Evolutionary conservation across 2,888 invertebrate genomes (phyloP).

Genomic region (Falcaria lacertinaria): DNA sequence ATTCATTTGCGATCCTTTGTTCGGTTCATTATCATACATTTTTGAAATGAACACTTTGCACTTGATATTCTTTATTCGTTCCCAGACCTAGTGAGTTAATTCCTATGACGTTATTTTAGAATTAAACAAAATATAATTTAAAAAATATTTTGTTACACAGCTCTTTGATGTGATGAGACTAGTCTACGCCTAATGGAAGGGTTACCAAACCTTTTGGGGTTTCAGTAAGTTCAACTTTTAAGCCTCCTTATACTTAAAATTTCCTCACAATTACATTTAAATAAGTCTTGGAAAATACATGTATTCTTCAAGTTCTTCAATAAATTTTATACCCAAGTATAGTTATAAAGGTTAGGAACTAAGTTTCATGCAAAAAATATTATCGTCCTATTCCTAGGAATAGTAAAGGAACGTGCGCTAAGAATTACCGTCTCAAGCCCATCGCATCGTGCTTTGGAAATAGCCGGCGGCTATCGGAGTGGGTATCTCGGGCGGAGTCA

Average conservation of each 20-base stretch:
- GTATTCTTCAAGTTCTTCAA: too few species aligned
- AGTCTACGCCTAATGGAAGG: too few species aligned
- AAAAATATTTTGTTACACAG: too few species aligned
- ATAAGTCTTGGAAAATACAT: too few species aligned
- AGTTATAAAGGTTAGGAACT: too few species aligned
- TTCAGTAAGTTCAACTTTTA: too few species aligned
- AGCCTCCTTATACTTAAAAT: too few species aligned
- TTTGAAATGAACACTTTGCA: neutral
- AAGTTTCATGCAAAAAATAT: neutral
- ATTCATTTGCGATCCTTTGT: neutral
- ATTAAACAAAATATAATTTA: neutral
- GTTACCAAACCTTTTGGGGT: too few species aligned
- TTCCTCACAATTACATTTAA: too few species aligned
- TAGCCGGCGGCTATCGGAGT: slow-evolving; percentile 39
- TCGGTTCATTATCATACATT: neutral
- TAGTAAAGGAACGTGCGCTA: slow-evolving; percentile 18
- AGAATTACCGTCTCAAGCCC: slow-evolving; percentile 21
- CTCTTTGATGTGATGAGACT: too few species aligned
- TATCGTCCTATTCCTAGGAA: neutral
- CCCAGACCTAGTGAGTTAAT: neutral
- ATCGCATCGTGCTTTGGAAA: slow-evolving; percentile 42
- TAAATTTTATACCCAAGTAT: too few species aligned
- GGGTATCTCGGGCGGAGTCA: slow-evolving; percentile 45
- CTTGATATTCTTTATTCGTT: neutral
- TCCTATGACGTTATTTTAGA: neutral